Evolutionary conservation across 2,888 invertebrate species (phyloP), one percentile per base, ranked within the genome.

Genomic region (Rotaria socialis): DNA sequence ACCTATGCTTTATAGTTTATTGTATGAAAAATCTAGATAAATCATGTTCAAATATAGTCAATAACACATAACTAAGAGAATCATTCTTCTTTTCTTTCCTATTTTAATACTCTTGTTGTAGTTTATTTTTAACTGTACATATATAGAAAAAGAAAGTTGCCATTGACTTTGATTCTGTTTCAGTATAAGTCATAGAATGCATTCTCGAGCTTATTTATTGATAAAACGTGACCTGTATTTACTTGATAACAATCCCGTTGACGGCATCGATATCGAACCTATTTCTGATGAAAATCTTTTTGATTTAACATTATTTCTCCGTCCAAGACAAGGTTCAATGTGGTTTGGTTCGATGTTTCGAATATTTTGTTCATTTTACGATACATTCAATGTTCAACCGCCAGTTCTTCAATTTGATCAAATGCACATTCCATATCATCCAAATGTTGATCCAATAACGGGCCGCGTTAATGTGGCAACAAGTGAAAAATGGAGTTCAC

Each of bases 361-460:
- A 47, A 47, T 80, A 47, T 47, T 47, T 47, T 80, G 43, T n/a
- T 80, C n/a, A 47, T 80, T 80, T 80, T 47, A 47, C 47, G 80
- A 80, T 80, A 80, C 80, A 47, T 80, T 41, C n/a, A 80, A 80
- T 80, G 80, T 80, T 80, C 80, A 80, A 80, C 80, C 80, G 47
- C 80, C 80, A 14, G n/a, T 80, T 16, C 22, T 80, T 47, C 80
- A 80, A 47, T 80, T 80, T 80, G 80, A 80, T 47, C 24, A 22
- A n/a, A 14, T 67, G 7, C 41, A 43, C 47, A 80, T 80, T 80
- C 80, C 80, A 11, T 80, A 80, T 80, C 80, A 80, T 80, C 80
- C 80, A n/a, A 80, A 80, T 47, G 47, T 80, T 80, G 80, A 80
- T 80, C 80, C 80, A n/a, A 80, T 80, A n/a, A 80, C 80, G 0